phyloP scores from a whole-genome alignment of 2,797 vertebrate species.

The Enteromius fasciolatus region DNA sequence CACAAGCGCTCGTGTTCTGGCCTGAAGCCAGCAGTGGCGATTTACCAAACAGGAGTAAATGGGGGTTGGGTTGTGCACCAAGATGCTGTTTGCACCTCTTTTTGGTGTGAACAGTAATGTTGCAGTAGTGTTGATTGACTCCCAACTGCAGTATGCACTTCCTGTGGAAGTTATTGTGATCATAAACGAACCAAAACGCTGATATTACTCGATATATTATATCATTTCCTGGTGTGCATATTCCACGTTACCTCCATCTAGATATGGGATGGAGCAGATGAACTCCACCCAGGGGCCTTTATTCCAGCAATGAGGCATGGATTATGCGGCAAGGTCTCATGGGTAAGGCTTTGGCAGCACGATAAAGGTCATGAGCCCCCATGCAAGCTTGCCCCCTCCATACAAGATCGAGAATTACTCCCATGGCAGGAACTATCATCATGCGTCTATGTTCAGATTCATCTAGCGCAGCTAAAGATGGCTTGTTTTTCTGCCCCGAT shows the following conservation, averaged over 20 bases:
- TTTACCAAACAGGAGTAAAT: constrained; percentile 32
- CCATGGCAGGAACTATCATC: constrained; percentile 19
- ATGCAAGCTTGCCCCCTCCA: constrained; percentile 41
- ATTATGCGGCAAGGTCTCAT: constrained; percentile 57
- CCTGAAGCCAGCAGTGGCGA: constrained; percentile 27
- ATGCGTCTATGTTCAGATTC: constrained; percentile 6
- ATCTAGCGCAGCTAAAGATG: constrained; percentile 14
- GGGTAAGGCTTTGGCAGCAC: constrained; percentile 55
- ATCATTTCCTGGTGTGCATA: background rate
- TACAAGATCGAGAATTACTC: constrained; percentile 37
- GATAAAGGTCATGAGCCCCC: constrained; percentile 57
- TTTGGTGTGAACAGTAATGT: constrained; percentile 42
- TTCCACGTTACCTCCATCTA: constrained; percentile 19
- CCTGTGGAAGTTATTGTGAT: background rate
- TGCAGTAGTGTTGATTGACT: background rate
- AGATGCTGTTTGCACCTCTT: constrained; percentile 41
- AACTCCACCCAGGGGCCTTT: constrained; percentile 56
- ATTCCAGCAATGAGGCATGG: constrained; percentile 53
- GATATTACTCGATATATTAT: background rate
- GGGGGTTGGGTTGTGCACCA: constrained; percentile 24
- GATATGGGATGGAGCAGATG: constrained; percentile 53
- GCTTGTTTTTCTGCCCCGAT: background rate
- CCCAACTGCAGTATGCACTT: background rate
- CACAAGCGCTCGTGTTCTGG: constrained; percentile 42
- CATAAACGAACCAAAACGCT: background rate